Conservation (phyloP, 1,140 invertebrate species). For the Euglossa dilemma region DNA sequence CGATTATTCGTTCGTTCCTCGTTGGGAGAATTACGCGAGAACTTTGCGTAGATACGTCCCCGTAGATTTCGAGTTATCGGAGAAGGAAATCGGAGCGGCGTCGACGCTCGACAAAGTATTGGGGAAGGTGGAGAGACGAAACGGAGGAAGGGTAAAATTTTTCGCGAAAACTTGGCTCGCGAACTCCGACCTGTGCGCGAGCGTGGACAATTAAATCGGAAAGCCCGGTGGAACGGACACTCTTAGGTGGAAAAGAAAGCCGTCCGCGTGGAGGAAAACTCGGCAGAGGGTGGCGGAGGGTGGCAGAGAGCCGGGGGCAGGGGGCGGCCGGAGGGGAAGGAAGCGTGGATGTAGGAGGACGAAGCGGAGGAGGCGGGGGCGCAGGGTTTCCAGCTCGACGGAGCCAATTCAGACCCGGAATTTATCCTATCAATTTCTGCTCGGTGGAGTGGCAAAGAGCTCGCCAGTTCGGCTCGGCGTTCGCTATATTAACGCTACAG, state of each 20-base stretch:
- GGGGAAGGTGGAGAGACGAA: too few relatives aligned
- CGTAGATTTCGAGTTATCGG: too few relatives aligned
- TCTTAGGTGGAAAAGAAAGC: neutral
- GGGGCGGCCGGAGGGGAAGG: conserved; percentile 40
- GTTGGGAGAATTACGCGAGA: too few relatives aligned
- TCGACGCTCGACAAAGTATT: too few relatives aligned
- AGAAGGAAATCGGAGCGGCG: too few relatives aligned
- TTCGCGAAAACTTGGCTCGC: too few relatives aligned
- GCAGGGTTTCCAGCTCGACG: conserved; percentile 83
- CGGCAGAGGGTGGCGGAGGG: conserved; percentile 7
- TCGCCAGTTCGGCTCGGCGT: conserved; percentile 76
- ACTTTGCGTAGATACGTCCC: too few relatives aligned
- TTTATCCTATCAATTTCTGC: conserved; percentile 87
- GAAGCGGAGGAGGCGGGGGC: conserved; percentile 52
- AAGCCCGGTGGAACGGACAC: neutral
- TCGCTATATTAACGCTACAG: conserved; percentile 82
- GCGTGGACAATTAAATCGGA: neutral
- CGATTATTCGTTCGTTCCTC: too few relatives aligned
- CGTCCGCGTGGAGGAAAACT: neutral
- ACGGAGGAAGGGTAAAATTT: too few relatives aligned
- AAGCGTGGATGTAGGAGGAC: conserved; percentile 59
- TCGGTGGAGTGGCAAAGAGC: conserved; percentile 85
- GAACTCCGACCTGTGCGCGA: too few relatives aligned
- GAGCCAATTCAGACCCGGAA: conserved; percentile 86
- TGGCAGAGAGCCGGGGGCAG: conserved; percentile 28